Evolutionary conservation across 2,797 vertebrate genomes (phyloP), one percentile per base, ranked within the genome.

Genomic region (Podargus strigoides): DNA sequence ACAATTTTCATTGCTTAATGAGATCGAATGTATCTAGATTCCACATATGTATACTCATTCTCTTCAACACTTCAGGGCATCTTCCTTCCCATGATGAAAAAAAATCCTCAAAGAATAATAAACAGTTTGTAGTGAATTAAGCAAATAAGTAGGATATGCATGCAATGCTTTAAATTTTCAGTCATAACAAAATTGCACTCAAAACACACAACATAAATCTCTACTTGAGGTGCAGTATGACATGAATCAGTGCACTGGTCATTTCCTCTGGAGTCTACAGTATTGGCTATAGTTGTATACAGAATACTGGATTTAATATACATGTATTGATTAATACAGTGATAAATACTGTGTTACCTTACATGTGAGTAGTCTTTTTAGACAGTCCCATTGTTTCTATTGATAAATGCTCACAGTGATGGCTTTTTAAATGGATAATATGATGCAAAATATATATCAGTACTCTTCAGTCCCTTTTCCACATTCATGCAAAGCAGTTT

Each of bases 1-100:
- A 96, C 90, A 91, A 85, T 92, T 95, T 97, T 95, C 77, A 75
- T 53, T 67, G 73, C 92, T 96, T 97, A 97, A 97, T 96, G 93
- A 96, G 94, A 95, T 87, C 3, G 9, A 96, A 75, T 94, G 41
- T 91, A 95, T 90, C 83, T 94, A 90, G 67, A 28, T 88, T 93
- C 68, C 93, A 96, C 85, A 90, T 95, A 84, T 92, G 86, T 94
- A 94, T 92, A 76, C 36, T 85, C 74, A 78, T 70, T 90, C 59
- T 92, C 30, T 87, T 92, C 90, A 87, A 16, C 50, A 89, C 95
- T 96, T 93, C 42, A 1, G 94, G 96, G 93, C 90, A 96, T 91
- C 52, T 88, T 89, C 56, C 52, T 91, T 96, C 58, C 50, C 46
- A 67, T 27, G 72, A 92, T 70, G 69, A 93, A 95, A 95, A 95